phyloP scores from a whole-genome alignment of 2,888 invertebrate genomes.

The Synanthedon tipuliformis region DNA sequence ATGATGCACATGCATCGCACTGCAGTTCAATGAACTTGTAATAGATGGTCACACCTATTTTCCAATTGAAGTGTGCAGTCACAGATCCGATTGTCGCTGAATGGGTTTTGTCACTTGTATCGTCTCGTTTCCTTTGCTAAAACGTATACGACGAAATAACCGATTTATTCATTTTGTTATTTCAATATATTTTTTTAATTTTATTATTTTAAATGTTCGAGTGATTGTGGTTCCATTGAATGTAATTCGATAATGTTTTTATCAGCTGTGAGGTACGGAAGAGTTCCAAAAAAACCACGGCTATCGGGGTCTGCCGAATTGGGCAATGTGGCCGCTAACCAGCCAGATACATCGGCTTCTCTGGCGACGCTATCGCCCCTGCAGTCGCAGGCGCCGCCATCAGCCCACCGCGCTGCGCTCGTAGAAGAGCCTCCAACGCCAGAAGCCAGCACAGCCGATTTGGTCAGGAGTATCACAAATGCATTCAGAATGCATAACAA shows the following conservation, averaged over 20 bases:
- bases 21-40: slow-evolving; percentile 18
- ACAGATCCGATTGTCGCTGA: slow-evolving; percentile 12
- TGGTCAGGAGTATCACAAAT: slow-evolving; percentile 59
- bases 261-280: slow-evolving; percentile 93
- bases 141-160: neutral
- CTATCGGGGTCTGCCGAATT: slow-evolving; percentile 64
- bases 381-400: slow-evolving; percentile 18
- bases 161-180: neutral
- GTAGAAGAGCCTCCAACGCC: slow-evolving; percentile 22
- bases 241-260: neutral
- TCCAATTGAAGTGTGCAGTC: slow-evolving; percentile 37
- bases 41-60: slow-evolving; percentile 27
- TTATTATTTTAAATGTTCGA: too few species aligned
- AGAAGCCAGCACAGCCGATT: slow-evolving; percentile 22
- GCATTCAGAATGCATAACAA: slow-evolving; percentile 91
- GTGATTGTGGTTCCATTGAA: too few species aligned
- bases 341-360: neutral
- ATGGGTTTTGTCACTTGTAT: slow-evolving; percentile 22
- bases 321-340: neutral
- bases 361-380: neutral
- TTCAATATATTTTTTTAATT: too few species aligned
- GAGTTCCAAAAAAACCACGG: slow-evolving; percentile 93
- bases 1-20: neutral
- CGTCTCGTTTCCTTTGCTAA: slow-evolving; percentile 7
- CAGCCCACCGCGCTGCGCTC: slow-evolving; percentile 16